Conservation (phyloP, 2,888 invertebrate genomes). For the Eupithecia vulgata region DNA sequence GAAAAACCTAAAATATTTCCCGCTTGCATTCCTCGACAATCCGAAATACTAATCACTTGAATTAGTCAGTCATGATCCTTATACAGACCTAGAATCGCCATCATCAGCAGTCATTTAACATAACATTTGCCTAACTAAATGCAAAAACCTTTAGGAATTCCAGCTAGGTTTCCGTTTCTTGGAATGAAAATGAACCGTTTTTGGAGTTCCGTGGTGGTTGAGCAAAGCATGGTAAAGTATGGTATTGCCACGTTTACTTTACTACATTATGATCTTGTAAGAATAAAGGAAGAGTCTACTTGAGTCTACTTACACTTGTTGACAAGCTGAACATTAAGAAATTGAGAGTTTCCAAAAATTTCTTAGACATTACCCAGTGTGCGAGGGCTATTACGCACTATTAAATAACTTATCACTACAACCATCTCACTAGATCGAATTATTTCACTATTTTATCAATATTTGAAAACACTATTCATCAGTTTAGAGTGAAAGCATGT, state of each 20-base stretch:
- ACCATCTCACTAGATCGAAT: not conserved
- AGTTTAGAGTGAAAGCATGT: not conserved
- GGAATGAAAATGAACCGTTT: not conserved
- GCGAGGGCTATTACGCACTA: too few species aligned
- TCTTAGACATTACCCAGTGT: too few species aligned
- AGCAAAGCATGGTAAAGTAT: not conserved
- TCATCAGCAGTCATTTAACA: not conserved
- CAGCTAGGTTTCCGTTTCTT: slow-evolving; percentile 35
- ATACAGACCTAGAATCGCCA: not conserved
- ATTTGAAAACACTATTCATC: slow-evolving; percentile 2
- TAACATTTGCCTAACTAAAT: slow-evolving; percentile 8
- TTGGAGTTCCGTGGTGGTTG: slow-evolving; percentile 8
- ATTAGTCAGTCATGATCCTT: not conserved
- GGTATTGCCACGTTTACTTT: not conserved
- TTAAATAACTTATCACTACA: not conserved
- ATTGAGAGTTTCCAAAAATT: too few species aligned
- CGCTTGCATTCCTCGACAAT: not conserved
- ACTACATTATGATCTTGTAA: too few species aligned
- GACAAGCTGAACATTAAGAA: too few species aligned
- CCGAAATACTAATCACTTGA: slow-evolving; percentile 3
- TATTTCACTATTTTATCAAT: not conserved
- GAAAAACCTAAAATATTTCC: not conserved
- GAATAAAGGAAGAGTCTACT: too few species aligned
- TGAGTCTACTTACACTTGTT: too few species aligned
- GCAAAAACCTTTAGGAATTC: slow-evolving; percentile 25